Evolutionary conservation across 2,113 vertebrate species (phyloP).

Genomic region (Caretta caretta): DNA sequence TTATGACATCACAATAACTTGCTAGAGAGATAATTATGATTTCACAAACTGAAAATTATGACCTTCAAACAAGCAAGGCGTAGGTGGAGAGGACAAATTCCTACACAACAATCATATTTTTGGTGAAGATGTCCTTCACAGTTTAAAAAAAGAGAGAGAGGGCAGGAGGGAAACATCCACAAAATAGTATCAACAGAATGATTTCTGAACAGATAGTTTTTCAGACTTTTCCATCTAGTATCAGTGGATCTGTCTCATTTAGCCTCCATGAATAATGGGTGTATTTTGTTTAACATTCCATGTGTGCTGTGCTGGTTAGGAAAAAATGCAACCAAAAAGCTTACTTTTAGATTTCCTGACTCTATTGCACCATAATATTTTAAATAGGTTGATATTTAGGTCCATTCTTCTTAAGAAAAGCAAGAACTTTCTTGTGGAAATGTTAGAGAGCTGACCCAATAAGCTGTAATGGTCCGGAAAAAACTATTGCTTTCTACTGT

Average conservation of each 20-base stretch:
- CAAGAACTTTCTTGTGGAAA: neutral
- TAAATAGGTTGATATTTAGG: neutral
- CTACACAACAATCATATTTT: slow-evolving; percentile 64
- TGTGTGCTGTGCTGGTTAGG: slow-evolving; percentile 65
- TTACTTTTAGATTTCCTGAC: slow-evolving; percentile 58
- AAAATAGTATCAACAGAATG: slow-evolving; percentile 68
- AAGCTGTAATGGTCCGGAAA: neutral
- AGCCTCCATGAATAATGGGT: slow-evolving; percentile 69
- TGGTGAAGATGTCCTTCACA: slow-evolving; percentile 62
- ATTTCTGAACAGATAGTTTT: slow-evolving; percentile 57
- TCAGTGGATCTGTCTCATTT: slow-evolving; percentile 68
- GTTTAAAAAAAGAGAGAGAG: neutral
- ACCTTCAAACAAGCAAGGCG: slow-evolving; percentile 70
- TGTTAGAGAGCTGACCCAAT: neutral
- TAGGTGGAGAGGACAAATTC: slow-evolving; percentile 63
- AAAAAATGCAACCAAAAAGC: slow-evolving; percentile 42
- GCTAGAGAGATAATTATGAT: slow-evolving; percentile 68
- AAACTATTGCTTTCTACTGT: neutral
- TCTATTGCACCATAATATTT: neutral
- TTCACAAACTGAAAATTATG: slow-evolving; percentile 69
- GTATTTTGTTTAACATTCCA: slow-evolving; percentile 60
- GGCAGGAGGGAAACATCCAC: slow-evolving; percentile 70
- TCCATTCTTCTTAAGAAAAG: neutral
- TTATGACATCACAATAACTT: slow-evolving; percentile 72
- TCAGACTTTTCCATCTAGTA: slow-evolving; percentile 57